These are phyloP conservation scores for Protophormia terraenovae DNA, from an alignment of 2,888 invertebrate genomes.

Conservation along the genomic window DNA sequence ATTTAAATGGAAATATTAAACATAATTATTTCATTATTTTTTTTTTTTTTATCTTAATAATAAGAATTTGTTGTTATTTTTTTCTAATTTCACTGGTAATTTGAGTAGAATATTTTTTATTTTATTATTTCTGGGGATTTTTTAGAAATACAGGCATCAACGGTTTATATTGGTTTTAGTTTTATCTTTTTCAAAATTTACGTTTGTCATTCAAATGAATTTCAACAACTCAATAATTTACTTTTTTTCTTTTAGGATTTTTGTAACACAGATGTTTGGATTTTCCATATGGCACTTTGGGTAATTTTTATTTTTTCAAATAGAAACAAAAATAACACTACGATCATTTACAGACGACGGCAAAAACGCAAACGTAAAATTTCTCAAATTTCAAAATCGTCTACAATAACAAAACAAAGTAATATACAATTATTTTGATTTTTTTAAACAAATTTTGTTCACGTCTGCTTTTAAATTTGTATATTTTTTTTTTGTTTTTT, in stretches of 20 bases:
- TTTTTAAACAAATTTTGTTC: slow-evolving; percentile 9
- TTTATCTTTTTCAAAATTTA: background rate
- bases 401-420: background rate
- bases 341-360: slow-evolving; percentile 21
- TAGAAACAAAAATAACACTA: slow-evolving; percentile 31
- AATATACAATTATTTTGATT: background rate
- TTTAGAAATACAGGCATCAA: background rate
- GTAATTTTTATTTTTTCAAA: slow-evolving; percentile 27
- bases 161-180: background rate
- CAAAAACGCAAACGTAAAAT: slow-evolving; percentile 3
- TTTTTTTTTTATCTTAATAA: background rate
- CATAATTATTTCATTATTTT: slow-evolving; percentile 20
- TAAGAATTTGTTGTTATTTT: background rate
- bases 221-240: slow-evolving; percentile 13
- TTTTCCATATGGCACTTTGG: slow-evolving; percentile 48
- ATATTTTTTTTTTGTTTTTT: background rate
- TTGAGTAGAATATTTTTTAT: background rate
- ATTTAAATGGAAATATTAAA: background rate
- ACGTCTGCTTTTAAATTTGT: background rate
- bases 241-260: slow-evolving; percentile 11
- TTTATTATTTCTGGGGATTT: slow-evolving; percentile 15
- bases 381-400: slow-evolving; percentile 19
- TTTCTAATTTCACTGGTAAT: background rate
- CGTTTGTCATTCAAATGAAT: slow-evolving; percentile 12
- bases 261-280: slow-evolving; percentile 58